Conservation (phyloP, 1,140 invertebrate genomes). For the Andrena cerasifolii region DNA sequence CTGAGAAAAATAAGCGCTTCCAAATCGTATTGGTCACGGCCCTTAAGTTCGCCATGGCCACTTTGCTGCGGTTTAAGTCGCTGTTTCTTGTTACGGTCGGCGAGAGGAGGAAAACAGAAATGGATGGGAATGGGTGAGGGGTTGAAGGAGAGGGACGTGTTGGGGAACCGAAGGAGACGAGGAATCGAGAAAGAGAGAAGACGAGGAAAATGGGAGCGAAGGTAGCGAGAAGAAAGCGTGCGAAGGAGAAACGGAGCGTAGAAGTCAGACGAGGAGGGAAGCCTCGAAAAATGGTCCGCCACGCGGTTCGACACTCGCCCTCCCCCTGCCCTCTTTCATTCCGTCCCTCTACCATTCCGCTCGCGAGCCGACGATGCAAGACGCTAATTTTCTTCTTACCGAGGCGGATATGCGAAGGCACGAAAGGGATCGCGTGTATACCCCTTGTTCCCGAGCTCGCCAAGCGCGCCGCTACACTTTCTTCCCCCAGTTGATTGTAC, state of each 20-base stretch:
- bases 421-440: slow-evolving; percentile 56
- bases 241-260: slow-evolving; percentile 2
- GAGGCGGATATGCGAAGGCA: slow-evolving; percentile 60
- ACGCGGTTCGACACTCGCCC: slow-evolving; percentile 33
- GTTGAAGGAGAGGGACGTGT: neutral
- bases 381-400: slow-evolving; percentile 68
- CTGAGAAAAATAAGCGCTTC: slow-evolving; percentile 62
- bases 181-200: neutral
- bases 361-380: slow-evolving; percentile 42
- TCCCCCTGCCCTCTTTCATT: neutral
- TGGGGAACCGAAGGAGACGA: too few species aligned
- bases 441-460: slow-evolving; percentile 52
- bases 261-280: neutral
- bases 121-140: too few species aligned
- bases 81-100: slow-evolving; percentile 50
- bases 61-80: slow-evolving; percentile 71
- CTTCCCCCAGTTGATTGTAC: slow-evolving; percentile 55
- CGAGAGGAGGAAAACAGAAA: neutral
- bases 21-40: slow-evolving; percentile 72
- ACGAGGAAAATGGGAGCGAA: slow-evolving; percentile 6
- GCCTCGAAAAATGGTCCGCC: slow-evolving; percentile 37
- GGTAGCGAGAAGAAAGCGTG: neutral
- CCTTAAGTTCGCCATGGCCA: slow-evolving; percentile 71
- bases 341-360: slow-evolving; percentile 15
- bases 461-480: slow-evolving; percentile 42